Conservation (phyloP, 2,888 invertebrate genomes). For the Hypsopygia costalis region DNA sequence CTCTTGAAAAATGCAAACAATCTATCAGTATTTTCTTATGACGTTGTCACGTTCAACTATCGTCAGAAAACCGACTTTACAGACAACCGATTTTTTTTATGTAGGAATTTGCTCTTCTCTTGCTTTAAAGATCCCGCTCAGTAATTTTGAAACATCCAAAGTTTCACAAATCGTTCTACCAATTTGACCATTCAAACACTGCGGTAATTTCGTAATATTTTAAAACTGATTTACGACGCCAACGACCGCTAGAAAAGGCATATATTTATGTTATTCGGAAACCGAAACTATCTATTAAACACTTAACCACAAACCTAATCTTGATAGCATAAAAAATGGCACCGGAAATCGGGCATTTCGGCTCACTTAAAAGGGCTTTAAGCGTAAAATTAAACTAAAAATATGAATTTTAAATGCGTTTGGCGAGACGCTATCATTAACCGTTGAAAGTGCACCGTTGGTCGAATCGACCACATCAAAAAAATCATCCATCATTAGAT, state of each 20-base stretch:
- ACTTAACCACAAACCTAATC: constrained; percentile 23
- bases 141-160: no score
- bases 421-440: constrained; percentile 26
- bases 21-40: no score
- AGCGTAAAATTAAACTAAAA: constrained; percentile 30
- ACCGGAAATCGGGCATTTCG: constrained; percentile 30
- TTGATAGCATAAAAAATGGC: constrained; percentile 24
- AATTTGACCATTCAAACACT: no score
- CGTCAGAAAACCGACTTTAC: no score
- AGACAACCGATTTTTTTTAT: no score
- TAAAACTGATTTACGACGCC: constrained; percentile 2
- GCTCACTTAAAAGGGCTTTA: constrained; percentile 28
- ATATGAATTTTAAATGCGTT: constrained; percentile 9
- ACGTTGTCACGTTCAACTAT: no score
- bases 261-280: constrained; percentile 3
- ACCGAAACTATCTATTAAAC: constrained; percentile 19
- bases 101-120: no score
- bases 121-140: no score
- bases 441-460: constrained; percentile 12
- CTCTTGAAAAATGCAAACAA: no score
- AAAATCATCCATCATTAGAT: constrained; percentile 38
- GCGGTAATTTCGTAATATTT: no score
- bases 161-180: no score
- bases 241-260: background rate
- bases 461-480: constrained; percentile 33